Evolutionary conservation across 2,113 vertebrate species (phyloP), one percentile per base, ranked within the genome.

Genomic region (Aramus guarauna): DNA sequence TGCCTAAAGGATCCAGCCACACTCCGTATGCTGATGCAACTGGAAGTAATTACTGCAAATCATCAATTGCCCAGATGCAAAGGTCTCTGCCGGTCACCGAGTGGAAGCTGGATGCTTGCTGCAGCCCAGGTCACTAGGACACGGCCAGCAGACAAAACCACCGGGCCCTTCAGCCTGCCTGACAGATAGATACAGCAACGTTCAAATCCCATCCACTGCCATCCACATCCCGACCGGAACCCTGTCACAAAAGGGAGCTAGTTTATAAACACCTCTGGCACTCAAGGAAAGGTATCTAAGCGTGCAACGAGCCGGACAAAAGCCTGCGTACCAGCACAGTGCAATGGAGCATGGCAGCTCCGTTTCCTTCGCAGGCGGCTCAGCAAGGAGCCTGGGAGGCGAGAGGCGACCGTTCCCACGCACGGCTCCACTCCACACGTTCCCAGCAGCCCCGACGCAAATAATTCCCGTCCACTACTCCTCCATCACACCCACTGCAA

Each of bases 401-500:
- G 22, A 88, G 90, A 53, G 72, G 50, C 29, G 20, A 71, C 96
- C 85, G 4, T 30, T 94, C 88, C 87, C 86, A 92, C 62, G 24
- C 68, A 85, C 34, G 0, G 97, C 73, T 98, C 97, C 97, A 12
- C 79, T 92, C 97, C 97, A 34, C 53, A 21, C 87, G 21, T 91
- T 98, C 88, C 94, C 97, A 36, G 85, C 93, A 92, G 94, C 97
- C 90, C 67, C 62, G 48, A 88, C 53, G 52, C 96, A 93, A 97
- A 92, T 86, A 92, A 98, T 97, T 96, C 96, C 96, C 86, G 62
- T 96, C 96, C 96, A 62, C 96, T 90, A 62, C 96, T 97, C 95
- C 96, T 96, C 97, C 97, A 97, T 93, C 98, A 90, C 94, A 89
- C 94, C 90, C 96, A 96, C 97, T 43, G 87, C 94, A 64, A 96